A percentile compares a stretch with the other conserved stretches of the same genome.
These are phyloP conservation scores for Eretmocerus hayati DNA, from an alignment of 2,888 invertebrate species.

Conservation along the genomic window DNA sequence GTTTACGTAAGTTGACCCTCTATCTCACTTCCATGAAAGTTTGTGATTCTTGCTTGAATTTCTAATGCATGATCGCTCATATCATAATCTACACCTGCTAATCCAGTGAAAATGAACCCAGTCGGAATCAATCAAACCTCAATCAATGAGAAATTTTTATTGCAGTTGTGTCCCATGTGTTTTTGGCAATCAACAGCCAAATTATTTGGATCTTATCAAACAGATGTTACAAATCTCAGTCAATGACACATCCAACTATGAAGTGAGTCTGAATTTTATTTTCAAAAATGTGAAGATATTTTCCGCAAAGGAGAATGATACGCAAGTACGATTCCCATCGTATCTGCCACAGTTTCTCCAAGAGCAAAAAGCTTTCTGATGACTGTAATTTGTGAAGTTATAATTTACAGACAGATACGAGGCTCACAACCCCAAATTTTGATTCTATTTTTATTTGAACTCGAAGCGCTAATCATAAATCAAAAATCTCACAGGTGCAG, in stretches of 20 bases:
- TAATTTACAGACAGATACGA: conserved; percentile 57
- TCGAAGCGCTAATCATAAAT: background rate
- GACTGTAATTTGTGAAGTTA: conserved; percentile 52
- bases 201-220: conserved; percentile 88
- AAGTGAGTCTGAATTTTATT: conserved; percentile 48
- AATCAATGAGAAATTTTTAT: conserved; percentile 4
- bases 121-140: background rate
- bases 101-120: too few species aligned
- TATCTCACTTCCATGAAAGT: background rate
- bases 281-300: background rate
- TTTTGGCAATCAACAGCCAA: conserved; percentile 90
- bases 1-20: conserved; percentile 65
- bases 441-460: background rate
- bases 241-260: conserved; percentile 63
- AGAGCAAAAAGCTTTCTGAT: conserved; percentile 50
- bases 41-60: background rate
- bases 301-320: conserved; percentile 34
- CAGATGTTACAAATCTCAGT: conserved; percentile 86
- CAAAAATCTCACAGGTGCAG: conserved; percentile 49
- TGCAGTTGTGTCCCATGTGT: conserved; percentile 86
- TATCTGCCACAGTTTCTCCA: conserved; percentile 47
- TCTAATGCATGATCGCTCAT: too few species aligned
- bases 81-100: too few species aligned
- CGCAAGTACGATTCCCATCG: conserved; percentile 25
- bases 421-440: conserved; percentile 41